These are phyloP conservation scores for Drosophila oshimai DNA, from an alignment of 1,140 invertebrate genomes.

Conservation along the genomic window DNA sequence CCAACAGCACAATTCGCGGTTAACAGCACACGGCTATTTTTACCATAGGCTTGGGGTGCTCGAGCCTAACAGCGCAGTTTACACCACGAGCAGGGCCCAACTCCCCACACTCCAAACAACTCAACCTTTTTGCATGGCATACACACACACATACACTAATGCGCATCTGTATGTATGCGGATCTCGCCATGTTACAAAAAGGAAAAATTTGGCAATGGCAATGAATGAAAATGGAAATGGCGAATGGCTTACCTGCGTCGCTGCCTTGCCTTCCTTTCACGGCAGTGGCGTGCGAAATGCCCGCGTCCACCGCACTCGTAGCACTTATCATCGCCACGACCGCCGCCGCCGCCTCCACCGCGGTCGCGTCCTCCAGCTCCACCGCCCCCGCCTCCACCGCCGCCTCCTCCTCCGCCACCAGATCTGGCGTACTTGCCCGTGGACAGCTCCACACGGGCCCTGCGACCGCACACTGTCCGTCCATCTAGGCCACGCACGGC, in stretches of 20 bases:
- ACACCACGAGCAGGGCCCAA: conserved; percentile 13
- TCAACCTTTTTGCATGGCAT: conserved; percentile 48
- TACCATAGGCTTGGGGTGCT: not conserved
- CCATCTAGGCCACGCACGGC: conserved; percentile 89
- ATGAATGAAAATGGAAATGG: conserved; percentile 63
- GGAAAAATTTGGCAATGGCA: conserved; percentile 18
- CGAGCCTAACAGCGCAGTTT: not conserved
- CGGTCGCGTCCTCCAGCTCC: conserved; percentile 85
- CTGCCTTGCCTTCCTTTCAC: conserved; percentile 73
- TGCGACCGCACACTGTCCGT: conserved; percentile 92
- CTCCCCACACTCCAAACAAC: conserved; percentile 51
- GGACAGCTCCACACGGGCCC: conserved; percentile 96
- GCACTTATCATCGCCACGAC: conserved; percentile 87
- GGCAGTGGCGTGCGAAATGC: conserved; percentile 95
- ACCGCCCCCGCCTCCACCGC: conserved; percentile 81
- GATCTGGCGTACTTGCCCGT: conserved; percentile 91
- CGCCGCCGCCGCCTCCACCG: conserved; percentile 85
- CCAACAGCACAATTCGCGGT: not conserved
- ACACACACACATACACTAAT: conserved; percentile 13
- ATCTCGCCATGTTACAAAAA: conserved; percentile 48
- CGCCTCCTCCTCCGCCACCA: conserved; percentile 83
- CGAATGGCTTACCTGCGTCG: conserved; percentile 67
- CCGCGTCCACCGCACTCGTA: conserved; percentile 96
- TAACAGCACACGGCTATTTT: not conserved
- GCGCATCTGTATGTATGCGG: conserved; percentile 23